Evolutionary conservation across 1,140 invertebrate genomes (phyloP).

Genomic region (Melanaphis sacchari): DNA sequence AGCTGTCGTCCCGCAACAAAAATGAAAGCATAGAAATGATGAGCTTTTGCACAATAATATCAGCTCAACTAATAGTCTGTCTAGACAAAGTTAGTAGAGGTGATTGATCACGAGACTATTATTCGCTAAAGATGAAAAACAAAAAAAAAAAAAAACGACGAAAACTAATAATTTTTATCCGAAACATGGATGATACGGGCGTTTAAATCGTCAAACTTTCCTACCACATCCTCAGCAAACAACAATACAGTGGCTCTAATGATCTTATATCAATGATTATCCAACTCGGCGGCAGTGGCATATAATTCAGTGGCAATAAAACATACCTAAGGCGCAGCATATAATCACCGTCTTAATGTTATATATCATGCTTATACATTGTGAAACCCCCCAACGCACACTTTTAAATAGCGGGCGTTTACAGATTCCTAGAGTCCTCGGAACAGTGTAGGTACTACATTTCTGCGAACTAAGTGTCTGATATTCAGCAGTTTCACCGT

Average conservation of each 20-base stretch:
- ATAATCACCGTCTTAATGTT: neutral
- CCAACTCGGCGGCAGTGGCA: neutral
- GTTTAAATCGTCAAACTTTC: neutral
- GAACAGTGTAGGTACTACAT: neutral
- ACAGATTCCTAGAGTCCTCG: neutral
- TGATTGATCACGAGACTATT: neutral
- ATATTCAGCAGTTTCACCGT: neutral
- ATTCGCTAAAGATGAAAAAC: neutral
- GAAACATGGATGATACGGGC: neutral
- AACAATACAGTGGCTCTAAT: neutral
- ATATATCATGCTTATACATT: neutral
- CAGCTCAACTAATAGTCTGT: too few relatives aligned
- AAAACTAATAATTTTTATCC: neutral
- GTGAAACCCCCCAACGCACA: neutral
- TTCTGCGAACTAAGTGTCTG: neutral
- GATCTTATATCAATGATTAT: too few relatives aligned
- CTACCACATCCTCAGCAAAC: too few relatives aligned
- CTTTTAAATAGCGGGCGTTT: neutral
- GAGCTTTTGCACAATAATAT: too few relatives aligned
- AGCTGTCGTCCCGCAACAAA: too few relatives aligned
- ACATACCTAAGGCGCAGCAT: neutral
- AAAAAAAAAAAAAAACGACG: neutral
- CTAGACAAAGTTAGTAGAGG: too few relatives aligned
- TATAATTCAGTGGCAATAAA: neutral
- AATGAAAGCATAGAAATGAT: too few relatives aligned